phyloP scores from a whole-genome alignment of 2,113 vertebrate species.

The Butorides virescens region DNA sequence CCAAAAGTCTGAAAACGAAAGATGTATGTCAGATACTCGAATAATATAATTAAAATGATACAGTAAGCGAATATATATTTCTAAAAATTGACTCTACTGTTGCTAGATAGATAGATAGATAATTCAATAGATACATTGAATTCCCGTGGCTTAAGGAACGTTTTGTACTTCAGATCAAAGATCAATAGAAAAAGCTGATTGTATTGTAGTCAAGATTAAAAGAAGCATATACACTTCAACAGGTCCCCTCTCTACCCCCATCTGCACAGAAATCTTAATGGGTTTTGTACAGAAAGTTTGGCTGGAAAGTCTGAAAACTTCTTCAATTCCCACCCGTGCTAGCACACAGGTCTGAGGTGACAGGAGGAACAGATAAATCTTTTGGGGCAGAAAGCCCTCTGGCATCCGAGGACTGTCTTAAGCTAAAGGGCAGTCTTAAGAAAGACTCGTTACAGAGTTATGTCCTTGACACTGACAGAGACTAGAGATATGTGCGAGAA shows the following conservation, averaged over 20 bases:
- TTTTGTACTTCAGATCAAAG: slow-evolving; percentile 49
- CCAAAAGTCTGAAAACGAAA: background rate
- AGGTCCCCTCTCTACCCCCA: background rate
- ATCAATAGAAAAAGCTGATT: slow-evolving; percentile 15
- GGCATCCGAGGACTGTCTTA: background rate
- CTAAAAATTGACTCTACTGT: background rate
- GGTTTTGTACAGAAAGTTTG: background rate
- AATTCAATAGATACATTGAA: slow-evolving; percentile 25
- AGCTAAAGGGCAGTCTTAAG: background rate
- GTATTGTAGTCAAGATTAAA: slow-evolving; percentile 46
- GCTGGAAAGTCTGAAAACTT: background rate
- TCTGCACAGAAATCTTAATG: background rate
- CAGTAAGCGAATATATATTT: background rate
- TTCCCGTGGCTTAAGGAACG: background rate
- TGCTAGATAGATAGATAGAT: background rate
- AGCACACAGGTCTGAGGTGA: background rate
- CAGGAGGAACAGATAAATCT: background rate
- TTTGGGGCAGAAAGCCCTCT: background rate
- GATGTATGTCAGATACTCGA: background rate
- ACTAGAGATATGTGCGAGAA: background rate
- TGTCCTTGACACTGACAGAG: background rate
- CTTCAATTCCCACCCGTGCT: background rate
- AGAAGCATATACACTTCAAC: background rate
- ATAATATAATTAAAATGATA: slow-evolving; percentile 21
- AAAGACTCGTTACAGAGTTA: background rate